Percentiles rank a stretch among this genome's conserved stretches.
Conservation (phyloP, 2,797 vertebrate genomes). For the Labroides dimidiatus region DNA sequence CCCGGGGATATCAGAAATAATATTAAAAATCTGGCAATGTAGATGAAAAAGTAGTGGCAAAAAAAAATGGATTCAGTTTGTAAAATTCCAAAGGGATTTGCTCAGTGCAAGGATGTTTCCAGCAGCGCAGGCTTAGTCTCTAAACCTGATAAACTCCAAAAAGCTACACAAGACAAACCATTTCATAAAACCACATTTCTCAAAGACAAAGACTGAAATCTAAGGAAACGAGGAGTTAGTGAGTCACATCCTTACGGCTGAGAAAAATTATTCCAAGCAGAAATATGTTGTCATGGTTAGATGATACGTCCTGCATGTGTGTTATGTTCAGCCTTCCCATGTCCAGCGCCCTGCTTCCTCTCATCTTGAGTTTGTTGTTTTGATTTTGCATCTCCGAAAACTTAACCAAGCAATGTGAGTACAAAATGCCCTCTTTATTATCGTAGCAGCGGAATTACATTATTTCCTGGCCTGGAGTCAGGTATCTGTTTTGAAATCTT, state of each 20-base stretch:
- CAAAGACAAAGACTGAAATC: conserved; percentile 42
- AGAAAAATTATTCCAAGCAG: background rate
- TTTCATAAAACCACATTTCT: conserved; percentile 26
- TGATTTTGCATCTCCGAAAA: background rate
- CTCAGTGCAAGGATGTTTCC: background rate
- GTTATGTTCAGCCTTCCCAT: background rate
- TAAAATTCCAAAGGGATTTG: conserved; percentile 12
- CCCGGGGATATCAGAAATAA: background rate
- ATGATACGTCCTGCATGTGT: background rate
- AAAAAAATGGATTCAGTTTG: conserved; percentile 1
- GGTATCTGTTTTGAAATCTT: conserved; percentile 51
- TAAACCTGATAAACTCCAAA: background rate
- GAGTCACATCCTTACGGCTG: conserved; percentile 7
- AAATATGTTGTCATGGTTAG: background rate
- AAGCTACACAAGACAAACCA: background rate
- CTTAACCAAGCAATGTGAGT: background rate
- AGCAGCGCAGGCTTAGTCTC: background rate
- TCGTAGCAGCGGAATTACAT: conserved; percentile 45
- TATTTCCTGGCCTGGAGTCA: conserved; percentile 61
- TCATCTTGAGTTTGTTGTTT: conserved; percentile 5
- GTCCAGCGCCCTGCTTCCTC: background rate
- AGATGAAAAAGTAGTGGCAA: background rate
- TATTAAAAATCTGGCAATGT: background rate
- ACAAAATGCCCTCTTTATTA: conserved; percentile 24
- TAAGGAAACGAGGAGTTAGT: conserved; percentile 8